Percentiles rank a stretch among this genome's conserved stretches.
These are phyloP conservation scores for Diplogasteroides magnus DNA, from an alignment of 1,140 invertebrate genomes.

Conservation along the genomic window DNA sequence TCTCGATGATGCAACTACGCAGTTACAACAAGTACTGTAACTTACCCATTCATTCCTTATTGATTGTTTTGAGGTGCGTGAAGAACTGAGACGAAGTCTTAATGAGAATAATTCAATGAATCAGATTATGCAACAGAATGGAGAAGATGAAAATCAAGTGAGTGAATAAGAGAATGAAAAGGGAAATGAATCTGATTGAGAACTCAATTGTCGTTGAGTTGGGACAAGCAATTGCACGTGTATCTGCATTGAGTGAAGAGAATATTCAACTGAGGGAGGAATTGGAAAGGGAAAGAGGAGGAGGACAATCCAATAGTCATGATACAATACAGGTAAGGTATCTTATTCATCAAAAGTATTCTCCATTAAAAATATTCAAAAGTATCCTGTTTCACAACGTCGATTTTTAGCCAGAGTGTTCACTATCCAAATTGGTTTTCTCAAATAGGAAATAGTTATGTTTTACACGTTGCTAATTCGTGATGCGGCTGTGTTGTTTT, in stretches of 20 bases:
- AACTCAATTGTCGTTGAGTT: constrained; percentile 34
- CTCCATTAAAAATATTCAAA: too few relatives aligned
- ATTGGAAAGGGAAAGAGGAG: too few relatives aligned
- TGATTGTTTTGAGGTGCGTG: constrained; percentile 7
- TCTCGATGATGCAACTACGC: not conserved
- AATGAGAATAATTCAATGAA: constrained; percentile 30
- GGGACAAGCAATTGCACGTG: constrained; percentile 19
- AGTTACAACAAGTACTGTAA: not conserved
- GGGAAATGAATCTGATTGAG: constrained; percentile 1
- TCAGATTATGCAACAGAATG: constrained; percentile 32
- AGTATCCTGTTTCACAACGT: too few relatives aligned
- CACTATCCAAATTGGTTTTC: not conserved
- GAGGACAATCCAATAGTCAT: not conserved
- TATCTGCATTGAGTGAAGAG: constrained; percentile 18
- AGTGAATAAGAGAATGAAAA: not conserved
- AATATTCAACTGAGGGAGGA: constrained; percentile 28
- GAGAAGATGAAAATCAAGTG: constrained; percentile 32
- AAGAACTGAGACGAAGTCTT: constrained; percentile 15
- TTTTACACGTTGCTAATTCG: too few relatives aligned
- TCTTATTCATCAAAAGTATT: too few relatives aligned
- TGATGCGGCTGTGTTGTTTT: too few relatives aligned
- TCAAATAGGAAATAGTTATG: not conserved
- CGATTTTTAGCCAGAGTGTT: not conserved
- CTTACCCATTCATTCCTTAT: too few relatives aligned
- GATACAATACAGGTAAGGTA: too few relatives aligned